Conservation (phyloP, 2,113 vertebrate genomes). For the Phalacrocorax brasilianus region DNA sequence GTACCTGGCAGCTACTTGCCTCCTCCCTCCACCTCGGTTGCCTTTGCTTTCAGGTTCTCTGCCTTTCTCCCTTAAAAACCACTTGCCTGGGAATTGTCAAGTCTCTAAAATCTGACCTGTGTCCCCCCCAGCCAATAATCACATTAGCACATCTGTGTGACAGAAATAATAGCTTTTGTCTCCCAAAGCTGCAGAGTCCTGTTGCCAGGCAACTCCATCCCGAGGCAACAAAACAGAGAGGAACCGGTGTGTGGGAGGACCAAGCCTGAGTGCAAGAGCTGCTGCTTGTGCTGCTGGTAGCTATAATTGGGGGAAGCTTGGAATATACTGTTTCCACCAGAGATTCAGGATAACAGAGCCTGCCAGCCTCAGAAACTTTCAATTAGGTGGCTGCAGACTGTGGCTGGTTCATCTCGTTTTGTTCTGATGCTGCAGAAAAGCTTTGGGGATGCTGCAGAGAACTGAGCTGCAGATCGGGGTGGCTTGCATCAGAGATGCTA, state of each 20-base stretch:
- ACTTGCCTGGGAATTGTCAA: neutral
- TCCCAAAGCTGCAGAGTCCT: constrained; percentile 69
- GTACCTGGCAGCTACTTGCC: neutral
- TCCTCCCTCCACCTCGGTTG: neutral
- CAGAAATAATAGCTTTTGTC: constrained; percentile 76
- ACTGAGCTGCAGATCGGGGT: neutral
- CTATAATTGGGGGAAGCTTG: constrained; percentile 39
- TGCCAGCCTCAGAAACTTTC: constrained; percentile 27
- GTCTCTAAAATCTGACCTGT: constrained; percentile 18
- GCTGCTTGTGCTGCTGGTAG: neutral
- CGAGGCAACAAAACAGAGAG: constrained; percentile 66
- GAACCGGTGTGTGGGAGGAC: constrained; percentile 41
- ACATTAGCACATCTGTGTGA: constrained; percentile 73
- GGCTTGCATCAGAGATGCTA: neutral
- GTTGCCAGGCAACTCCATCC: constrained; percentile 80
- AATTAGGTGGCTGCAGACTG: neutral
- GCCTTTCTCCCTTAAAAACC: neutral
- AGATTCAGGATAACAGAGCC: neutral
- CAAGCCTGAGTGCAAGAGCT: constrained; percentile 19
- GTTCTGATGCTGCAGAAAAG: neutral
- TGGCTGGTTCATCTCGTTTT: neutral
- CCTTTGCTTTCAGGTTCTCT: neutral
- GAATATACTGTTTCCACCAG: neutral
- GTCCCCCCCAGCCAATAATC: constrained; percentile 57
- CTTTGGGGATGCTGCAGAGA: neutral